phyloP scores from a whole-genome alignment of 2,888 invertebrate species.

The Andrena praecox region DNA sequence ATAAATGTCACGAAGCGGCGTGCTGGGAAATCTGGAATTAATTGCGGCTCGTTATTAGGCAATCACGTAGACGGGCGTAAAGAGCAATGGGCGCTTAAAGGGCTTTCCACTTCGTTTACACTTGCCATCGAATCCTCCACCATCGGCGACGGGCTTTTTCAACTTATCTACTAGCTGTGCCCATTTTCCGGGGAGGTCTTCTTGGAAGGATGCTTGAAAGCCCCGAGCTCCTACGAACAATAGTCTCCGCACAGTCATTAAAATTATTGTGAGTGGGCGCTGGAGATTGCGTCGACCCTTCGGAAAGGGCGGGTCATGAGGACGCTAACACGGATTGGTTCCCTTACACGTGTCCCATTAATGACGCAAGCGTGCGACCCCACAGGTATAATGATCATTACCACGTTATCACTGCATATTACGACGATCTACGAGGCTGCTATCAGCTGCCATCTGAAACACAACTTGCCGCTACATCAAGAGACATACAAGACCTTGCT shows the following conservation, averaged over 20 bases:
- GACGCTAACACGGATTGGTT: conserved; percentile 16
- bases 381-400: conserved; percentile 7
- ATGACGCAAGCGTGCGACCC: not conserved
- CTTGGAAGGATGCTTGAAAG: no score
- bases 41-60: not conserved
- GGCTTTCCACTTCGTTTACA: not conserved
- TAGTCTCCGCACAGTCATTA: not conserved
- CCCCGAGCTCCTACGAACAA: no score
- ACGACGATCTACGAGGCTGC: conserved; percentile 28
- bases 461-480: conserved; percentile 11
- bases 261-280: not conserved
- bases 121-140: not conserved
- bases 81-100: not conserved
- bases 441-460: conserved; percentile 20
- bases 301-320: not conserved
- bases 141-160: no score
- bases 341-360: conserved; percentile 13
- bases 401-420: conserved; percentile 37
- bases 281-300: not conserved
- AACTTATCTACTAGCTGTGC: no score
- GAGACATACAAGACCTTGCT: conserved; percentile 49
- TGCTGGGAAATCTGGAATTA: conserved; percentile 11
- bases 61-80: not conserved
- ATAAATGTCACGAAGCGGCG: conserved; percentile 42
- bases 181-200: no score